These are phyloP conservation scores for Natator depressus DNA, from an alignment of 2,113 vertebrate species.

Conservation along the genomic window DNA sequence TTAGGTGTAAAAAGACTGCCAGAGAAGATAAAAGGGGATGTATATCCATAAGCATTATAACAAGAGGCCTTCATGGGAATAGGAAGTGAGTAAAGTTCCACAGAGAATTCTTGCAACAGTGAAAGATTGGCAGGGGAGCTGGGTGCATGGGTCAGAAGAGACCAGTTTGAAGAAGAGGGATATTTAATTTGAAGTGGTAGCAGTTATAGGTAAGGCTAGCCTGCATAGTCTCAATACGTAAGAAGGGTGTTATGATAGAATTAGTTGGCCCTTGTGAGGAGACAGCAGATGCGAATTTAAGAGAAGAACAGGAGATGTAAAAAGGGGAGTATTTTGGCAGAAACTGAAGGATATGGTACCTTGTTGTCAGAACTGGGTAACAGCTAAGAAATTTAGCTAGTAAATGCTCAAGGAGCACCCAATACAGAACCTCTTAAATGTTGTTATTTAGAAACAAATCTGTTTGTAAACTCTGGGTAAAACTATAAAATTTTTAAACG, in stretches of 20 bases:
- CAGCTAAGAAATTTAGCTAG: no score
- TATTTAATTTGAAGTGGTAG: conserved; percentile 7
- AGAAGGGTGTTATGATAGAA: neutral
- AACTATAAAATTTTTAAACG: neutral
- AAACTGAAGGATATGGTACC: neutral
- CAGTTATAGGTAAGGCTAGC: neutral
- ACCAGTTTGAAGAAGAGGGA: neutral
- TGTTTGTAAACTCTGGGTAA: neutral
- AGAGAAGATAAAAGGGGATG: conserved; percentile 43
- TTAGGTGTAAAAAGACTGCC: conserved; percentile 42
- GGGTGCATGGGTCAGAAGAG: neutral
- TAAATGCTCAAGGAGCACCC: neutral
- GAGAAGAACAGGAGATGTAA: no score
- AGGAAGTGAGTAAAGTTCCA: neutral
- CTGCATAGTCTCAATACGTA: neutral
- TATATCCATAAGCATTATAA: conserved; percentile 23
- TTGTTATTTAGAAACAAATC: neutral
- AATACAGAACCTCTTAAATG: neutral
- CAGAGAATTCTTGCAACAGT: neutral
- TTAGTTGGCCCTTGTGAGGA: neutral
- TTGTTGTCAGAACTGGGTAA: no score
- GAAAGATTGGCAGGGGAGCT: neutral
- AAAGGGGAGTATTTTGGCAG: neutral
- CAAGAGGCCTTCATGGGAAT: conserved; percentile 4
- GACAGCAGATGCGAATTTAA: neutral